phyloP scores from a whole-genome alignment of 2,797 vertebrate genomes.

The Merluccius polli region DNA sequence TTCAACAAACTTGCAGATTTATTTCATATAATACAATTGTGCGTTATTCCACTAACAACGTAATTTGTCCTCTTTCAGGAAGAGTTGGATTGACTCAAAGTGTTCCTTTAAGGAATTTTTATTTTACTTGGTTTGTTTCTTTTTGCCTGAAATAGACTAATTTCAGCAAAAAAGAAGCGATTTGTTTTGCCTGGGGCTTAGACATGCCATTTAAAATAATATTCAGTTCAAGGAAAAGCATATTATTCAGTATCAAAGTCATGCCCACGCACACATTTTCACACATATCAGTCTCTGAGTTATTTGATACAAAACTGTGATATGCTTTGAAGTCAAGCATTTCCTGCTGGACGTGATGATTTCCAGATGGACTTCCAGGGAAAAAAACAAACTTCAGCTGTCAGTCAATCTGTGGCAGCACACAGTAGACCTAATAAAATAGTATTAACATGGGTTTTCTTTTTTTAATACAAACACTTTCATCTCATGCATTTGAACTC shows the following conservation, averaged over 20 bases:
- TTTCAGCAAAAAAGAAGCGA: not conserved
- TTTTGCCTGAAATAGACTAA: not conserved
- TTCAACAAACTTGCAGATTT: not conserved
- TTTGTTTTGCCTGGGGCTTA: not conserved
- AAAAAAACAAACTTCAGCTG: not conserved
- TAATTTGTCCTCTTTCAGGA: not conserved
- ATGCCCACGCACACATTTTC: not conserved
- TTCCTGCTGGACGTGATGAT: not conserved
- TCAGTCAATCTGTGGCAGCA: not conserved
- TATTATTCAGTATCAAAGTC: not conserved
- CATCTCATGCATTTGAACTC: not conserved
- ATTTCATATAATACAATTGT: not conserved
- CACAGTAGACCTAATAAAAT: not conserved
- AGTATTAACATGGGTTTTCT: not conserved
- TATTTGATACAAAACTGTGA: not conserved
- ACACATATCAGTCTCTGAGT: not conserved
- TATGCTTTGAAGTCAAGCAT: not conserved
- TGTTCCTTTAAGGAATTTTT: not conserved
- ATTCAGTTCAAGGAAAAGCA: not conserved
- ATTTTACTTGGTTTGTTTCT: not conserved
- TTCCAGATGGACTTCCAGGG: conserved; percentile 2
- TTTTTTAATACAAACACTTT: not conserved
- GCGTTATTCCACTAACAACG: not conserved
- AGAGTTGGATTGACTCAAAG: not conserved
- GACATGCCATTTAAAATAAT: not conserved